Percentiles rank a stretch among this genome's conserved stretches.
Evolutionary conservation across 2,888 invertebrate species (phyloP).

Genomic region (Lasioglossum morio): DNA sequence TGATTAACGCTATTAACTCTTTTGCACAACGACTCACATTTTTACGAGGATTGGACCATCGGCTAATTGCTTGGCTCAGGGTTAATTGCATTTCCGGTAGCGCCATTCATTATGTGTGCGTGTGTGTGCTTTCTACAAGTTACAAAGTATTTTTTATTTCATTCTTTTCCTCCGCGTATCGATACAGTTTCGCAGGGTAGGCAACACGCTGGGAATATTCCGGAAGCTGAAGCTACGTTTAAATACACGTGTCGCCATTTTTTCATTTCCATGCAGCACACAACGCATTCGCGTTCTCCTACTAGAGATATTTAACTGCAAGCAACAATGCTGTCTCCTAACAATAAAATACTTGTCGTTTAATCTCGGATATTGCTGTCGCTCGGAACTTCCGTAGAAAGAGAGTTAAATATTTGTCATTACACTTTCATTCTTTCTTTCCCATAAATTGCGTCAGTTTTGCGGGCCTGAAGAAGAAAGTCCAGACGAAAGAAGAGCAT

Average conservation of each 20-base stretch:
- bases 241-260: neutral
- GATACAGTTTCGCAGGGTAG: neutral
- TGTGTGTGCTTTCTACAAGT: neutral
- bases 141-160: neutral
- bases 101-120: neutral
- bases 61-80: neutral
- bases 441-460: too few species aligned
- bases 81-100: too few species aligned
- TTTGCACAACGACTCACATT: neutral
- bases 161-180: neutral
- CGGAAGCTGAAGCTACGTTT: neutral
- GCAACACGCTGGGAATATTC: neutral
- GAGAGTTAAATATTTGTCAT: too few species aligned
- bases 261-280: neutral
- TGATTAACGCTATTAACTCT: neutral
- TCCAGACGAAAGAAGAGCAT: neutral
- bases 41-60: neutral
- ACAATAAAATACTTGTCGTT: conserved; percentile 11
- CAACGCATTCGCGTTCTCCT: neutral
- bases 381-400: neutral
- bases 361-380: neutral
- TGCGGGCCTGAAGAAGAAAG: too few species aligned
- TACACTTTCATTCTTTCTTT: too few species aligned
- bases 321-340: neutral
- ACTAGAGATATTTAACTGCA: neutral